phyloP scores from a whole-genome alignment of 2,888 invertebrate species.

The Alcis repandata region DNA sequence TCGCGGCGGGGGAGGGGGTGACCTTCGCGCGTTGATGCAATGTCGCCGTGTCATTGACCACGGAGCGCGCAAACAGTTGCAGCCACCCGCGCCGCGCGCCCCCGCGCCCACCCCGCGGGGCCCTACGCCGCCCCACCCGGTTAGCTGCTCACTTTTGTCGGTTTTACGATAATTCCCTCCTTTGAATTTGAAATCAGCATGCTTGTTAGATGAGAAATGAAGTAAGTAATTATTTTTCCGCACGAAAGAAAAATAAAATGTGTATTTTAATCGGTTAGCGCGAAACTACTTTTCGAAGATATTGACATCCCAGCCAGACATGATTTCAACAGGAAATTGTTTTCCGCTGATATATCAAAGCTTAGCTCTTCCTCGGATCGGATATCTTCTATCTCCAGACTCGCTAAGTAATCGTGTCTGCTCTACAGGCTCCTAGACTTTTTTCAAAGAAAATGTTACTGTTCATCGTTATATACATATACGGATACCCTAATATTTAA shows the following conservation, averaged over 20 bases:
- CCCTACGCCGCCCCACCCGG: conserved; percentile 56
- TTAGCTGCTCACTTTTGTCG: conserved; percentile 58
- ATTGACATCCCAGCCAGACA: too few relatives aligned
- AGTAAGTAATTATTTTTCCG: conserved; percentile 5
- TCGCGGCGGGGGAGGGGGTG: conserved; percentile 59
- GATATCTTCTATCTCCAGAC: too few relatives aligned
- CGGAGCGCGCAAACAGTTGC: conserved; percentile 53
- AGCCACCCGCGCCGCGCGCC: conserved; percentile 57
- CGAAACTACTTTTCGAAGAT: too few relatives aligned
- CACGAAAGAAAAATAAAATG: conserved; percentile 1
- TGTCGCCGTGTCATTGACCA: conserved; percentile 84
- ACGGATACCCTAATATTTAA: too few relatives aligned
- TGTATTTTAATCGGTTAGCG: neutral
- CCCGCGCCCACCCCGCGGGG: conserved; percentile 51
- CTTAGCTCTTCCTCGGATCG: too few relatives aligned
- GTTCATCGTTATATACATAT: too few relatives aligned
- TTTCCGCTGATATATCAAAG: too few relatives aligned
- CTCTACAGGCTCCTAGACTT: too few relatives aligned
- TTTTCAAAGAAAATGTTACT: too few relatives aligned
- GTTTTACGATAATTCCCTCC: conserved; percentile 48
- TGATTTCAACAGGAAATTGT: too few relatives aligned
- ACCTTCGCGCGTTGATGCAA: conserved; percentile 63
- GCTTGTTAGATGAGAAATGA: conserved; percentile 36
- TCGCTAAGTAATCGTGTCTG: too few relatives aligned
- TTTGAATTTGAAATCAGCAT: conserved; percentile 46